Base-by-base conservation (phyloP, 2,797 vertebrate species). In the Nyctibius grandis region DNA sequence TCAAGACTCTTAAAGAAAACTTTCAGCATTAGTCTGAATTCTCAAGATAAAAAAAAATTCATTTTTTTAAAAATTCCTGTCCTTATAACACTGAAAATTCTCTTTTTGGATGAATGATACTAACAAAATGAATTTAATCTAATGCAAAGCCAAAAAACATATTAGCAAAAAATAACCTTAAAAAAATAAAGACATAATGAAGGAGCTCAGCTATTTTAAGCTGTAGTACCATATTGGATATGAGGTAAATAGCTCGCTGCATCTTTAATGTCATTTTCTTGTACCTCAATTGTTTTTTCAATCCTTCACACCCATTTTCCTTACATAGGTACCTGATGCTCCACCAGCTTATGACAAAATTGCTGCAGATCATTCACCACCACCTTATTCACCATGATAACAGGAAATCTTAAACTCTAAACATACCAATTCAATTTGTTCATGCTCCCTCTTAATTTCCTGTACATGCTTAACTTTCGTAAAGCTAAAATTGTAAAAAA, bases 281-380 rank as follows among this genome's bases (percentile, higher is more conserved):
- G 16, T 54, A 61, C 33, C 17, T 60, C 14, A 36, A 4, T 15
- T 54, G 17, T 59, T 70, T 67, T 78, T 82, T 82, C 72, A 28
- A 10, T 67, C 36, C 77, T 74, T 89, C 26, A 54, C 51, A 45
- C 2, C 3, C 9, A 50, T 84, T 97, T 89, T 98, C 33, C 26
- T 90, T 82, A 67, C 70, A 98, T 29, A 99, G 99, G 95, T 98
- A 85, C 98, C 99, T 12, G 98, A 98, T 63, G 99, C 99, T 82
- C 99, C 99, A 76, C 99, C 99, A 74, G 98, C 99, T 81, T 99
- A 99, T 81, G 99, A 99, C 85, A 99, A 99, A 98, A 97, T 99
- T 82, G 97, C 98, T 60, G 89, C 97, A 51, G 98, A 98, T 29
- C 97, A 96, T 6, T 96, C 97, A 76, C 99, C 99, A 92, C 99